Evolutionary conservation across 23 tunicate genomes (phyloP).

Genomic region (Ascidia mentula): DNA sequence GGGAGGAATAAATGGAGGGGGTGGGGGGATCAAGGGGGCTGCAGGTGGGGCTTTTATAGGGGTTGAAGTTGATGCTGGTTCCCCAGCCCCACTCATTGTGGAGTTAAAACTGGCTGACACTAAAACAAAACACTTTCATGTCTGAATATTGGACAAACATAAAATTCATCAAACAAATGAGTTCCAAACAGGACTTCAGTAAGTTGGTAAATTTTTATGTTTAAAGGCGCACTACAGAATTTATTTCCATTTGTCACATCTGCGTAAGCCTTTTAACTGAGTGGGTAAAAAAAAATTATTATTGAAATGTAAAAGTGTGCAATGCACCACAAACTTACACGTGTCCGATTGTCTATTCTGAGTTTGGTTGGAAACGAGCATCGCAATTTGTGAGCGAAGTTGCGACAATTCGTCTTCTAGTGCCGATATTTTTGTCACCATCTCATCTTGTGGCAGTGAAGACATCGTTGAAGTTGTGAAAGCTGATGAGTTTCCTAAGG

Average conservation of each 20-base stretch:
- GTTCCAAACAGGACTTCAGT: no score
- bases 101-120: constrained; percentile 54
- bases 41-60: constrained; percentile 41
- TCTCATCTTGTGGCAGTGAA: constrained; percentile 20
- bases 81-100: constrained; percentile 31
- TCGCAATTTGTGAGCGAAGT: constrained; percentile 84
- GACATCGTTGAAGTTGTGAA: constrained; percentile 34
- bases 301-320: no score
- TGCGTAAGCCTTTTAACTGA: no score
- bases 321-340: constrained; percentile 8
- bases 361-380: constrained; percentile 69
- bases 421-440: constrained; percentile 83
- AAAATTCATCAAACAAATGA: no score
- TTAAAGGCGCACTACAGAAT: no score
- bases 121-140: constrained; percentile 18
- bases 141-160: no score
- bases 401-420: constrained; percentile 85
- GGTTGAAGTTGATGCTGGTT: constrained; percentile 40
- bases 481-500: constrained; percentile 13
- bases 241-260: no score
- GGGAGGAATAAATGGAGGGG: constrained; percentile 50
- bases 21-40: constrained; percentile 19
- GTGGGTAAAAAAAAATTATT: no score
- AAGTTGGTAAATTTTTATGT: no score
- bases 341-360: constrained; percentile 51